Base-by-base conservation (phyloP, 2,113 vertebrate species). In the Lanius collurio region DNA sequence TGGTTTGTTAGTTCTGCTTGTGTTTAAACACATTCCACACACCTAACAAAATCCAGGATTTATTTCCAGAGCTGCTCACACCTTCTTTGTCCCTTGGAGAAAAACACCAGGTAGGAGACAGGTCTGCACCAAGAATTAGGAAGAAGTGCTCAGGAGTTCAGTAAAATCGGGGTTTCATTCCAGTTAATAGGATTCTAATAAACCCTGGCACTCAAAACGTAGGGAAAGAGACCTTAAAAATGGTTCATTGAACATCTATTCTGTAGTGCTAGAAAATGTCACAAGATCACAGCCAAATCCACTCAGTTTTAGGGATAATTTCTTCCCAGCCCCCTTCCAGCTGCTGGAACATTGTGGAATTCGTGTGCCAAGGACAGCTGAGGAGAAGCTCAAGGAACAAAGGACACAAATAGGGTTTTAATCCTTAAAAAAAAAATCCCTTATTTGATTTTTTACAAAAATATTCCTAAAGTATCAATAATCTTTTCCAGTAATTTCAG, bases 121-220 rank as follows among this genome's bases (percentile, higher is more conserved):
- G 26, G 11, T 57, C 8, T 2, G 0, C 18, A 57, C 12, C 11
- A 30, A 3, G 0, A 47, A 4, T 1, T 60, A 28, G 10, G 35
- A 30, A 31, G 9, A 41, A 10, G 16, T 13, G 33, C 33, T 57
- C 56, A 23, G 56, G 14, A 57, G 33, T 15, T 11, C 47, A 17
- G 28, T 5, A 42, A 57, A 65, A 39, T 24, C 46, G 60, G 49
- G 19, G 60, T 91, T 89, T 57, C 13, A 8, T 44, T 52, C 23
- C 49, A 47, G 21, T 35, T 55, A 12, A 11, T 0, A 5, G 19
- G 37, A 42, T 59, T 35, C 71, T 60, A 64, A 19, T 27, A 68
- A 71, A 49, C 5, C 6, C 33, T 31, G 71, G 6, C 15, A 8
- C 19, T 68, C 15, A 6, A 19, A 75, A 6, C 9, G 18, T 3